phyloP scores from a whole-genome alignment of 1,140 invertebrate species.

The Phthorimaea operculella region DNA sequence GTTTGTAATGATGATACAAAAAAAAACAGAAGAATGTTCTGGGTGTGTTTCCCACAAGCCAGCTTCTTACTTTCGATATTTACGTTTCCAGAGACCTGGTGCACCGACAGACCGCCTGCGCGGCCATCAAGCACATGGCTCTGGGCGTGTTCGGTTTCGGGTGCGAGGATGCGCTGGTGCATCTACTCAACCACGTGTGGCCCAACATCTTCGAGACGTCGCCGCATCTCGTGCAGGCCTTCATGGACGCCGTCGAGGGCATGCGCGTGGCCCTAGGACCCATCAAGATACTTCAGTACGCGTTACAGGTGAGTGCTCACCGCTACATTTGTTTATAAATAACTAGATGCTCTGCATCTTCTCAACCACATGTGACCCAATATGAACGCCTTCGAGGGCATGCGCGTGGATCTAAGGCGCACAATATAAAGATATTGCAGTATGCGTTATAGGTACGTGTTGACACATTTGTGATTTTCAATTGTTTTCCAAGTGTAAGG shows the following conservation, averaged over 20 bases:
- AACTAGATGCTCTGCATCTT: no score
- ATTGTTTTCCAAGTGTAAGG: no score
- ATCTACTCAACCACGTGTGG: conserved; percentile 99
- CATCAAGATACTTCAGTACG: conserved; percentile 96
- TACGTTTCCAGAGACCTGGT: conserved; percentile 87
- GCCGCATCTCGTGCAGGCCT: conserved; percentile 99
- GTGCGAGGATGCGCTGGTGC: conserved; percentile 97
- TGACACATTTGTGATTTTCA: no score
- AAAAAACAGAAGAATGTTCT: no score
- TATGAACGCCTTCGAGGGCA: conserved; percentile 98
- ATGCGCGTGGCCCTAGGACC: conserved; percentile 95
- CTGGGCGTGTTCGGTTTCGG: conserved; percentile 99
- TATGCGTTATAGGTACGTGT: conserved; percentile 87
- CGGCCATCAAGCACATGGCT: conserved; percentile 99
- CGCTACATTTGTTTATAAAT: no score
- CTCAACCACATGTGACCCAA: no score
- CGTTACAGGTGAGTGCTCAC: conserved; percentile 88
- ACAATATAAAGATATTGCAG: conserved; percentile 96
- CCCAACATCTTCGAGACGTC: conserved; percentile 99
- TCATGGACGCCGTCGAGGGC: conserved; percentile 99
- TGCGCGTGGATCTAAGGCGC: conserved; percentile 95
- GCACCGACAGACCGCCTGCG: conserved; percentile 98
- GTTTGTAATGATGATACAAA: no score
- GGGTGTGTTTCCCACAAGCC: no score
- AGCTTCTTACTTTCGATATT: no score